phyloP scores from a whole-genome alignment of 2,113 vertebrate species.

The Chaetodon trifascialis region DNA sequence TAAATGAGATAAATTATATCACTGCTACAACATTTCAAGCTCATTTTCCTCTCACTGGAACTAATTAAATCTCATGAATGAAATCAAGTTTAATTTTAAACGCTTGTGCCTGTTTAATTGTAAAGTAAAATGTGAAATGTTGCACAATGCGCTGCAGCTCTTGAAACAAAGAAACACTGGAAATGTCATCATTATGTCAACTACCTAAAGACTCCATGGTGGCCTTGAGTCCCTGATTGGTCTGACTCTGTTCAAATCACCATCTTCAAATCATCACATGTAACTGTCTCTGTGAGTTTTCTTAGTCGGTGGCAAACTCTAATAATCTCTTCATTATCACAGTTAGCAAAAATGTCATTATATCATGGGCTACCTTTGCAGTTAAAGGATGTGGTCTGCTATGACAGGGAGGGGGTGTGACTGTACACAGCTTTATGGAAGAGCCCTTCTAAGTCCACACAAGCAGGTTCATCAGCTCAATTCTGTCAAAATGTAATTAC shows the following conservation, averaged over 20 bases:
- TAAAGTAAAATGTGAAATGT: background rate
- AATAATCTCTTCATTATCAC: constrained; percentile 48
- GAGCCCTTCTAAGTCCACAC: constrained; percentile 31
- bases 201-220: background rate
- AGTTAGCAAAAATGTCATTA: constrained; percentile 38
- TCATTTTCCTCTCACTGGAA: background rate
- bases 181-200: background rate
- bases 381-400: background rate
- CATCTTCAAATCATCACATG: background rate
- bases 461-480: constrained; percentile 45
- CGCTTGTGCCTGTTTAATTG: background rate
- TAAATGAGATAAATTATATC: background rate
- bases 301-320: constrained; percentile 15
- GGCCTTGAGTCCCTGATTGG: background rate
- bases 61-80: background rate
- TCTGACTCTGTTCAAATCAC: constrained; percentile 14
- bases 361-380: constrained; percentile 5
- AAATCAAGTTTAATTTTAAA: background rate
- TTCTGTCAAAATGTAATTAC: constrained; percentile 47
- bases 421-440: constrained; percentile 11
- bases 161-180: constrained; percentile 9
- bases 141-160: background rate
- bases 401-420: background rate
- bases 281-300: constrained; percentile 50
- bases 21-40: background rate